phyloP scores from a whole-genome alignment of 2,113 vertebrate species.

The Cromileptes altivelis region DNA sequence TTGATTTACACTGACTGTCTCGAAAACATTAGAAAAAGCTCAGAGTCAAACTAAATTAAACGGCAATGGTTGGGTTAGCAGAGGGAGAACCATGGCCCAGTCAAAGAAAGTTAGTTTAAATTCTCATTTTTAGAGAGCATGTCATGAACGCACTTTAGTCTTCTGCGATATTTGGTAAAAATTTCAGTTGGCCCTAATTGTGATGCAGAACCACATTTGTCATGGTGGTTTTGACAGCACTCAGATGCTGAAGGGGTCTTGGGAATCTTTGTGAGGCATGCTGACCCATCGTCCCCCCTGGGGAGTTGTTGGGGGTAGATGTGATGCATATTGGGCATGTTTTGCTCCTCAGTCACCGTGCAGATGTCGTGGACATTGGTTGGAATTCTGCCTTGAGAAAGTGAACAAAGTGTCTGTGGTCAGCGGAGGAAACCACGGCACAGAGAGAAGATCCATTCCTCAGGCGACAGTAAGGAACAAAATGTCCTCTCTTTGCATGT shows the following conservation, averaged over 20 bases:
- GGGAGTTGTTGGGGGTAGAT: constrained; percentile 58
- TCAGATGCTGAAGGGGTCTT: constrained; percentile 42
- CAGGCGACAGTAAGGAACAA: constrained; percentile 50
- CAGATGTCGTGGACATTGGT: constrained; percentile 41
- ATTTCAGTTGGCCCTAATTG: constrained; percentile 62
- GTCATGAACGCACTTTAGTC: constrained; percentile 43
- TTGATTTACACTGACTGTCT: constrained; percentile 68
- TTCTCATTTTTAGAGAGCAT: constrained; percentile 45
- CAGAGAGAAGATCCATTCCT: constrained; percentile 66
- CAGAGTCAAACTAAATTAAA: constrained; percentile 65
- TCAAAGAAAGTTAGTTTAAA: constrained; percentile 33
- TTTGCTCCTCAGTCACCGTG: constrained; percentile 56
- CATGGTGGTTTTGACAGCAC: constrained; percentile 68
- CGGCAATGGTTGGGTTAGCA: constrained; percentile 36
- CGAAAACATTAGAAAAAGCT: constrained; percentile 60
- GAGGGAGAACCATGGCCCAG: constrained; percentile 22
- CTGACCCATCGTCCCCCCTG: constrained; percentile 36
- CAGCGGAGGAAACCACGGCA: constrained; percentile 40
- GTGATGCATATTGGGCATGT: constrained; percentile 68
- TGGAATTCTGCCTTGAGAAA: constrained; percentile 70
- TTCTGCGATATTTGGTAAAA: constrained; percentile 38
- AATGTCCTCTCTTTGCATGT: constrained; percentile 51
- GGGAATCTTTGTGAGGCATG: constrained; percentile 53
- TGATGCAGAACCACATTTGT: constrained; percentile 65
- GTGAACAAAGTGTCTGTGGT: constrained; percentile 77